Evolutionary conservation across 2,888 invertebrate genomes (phyloP).

Genomic region (Metopia argyrocephala): DNA sequence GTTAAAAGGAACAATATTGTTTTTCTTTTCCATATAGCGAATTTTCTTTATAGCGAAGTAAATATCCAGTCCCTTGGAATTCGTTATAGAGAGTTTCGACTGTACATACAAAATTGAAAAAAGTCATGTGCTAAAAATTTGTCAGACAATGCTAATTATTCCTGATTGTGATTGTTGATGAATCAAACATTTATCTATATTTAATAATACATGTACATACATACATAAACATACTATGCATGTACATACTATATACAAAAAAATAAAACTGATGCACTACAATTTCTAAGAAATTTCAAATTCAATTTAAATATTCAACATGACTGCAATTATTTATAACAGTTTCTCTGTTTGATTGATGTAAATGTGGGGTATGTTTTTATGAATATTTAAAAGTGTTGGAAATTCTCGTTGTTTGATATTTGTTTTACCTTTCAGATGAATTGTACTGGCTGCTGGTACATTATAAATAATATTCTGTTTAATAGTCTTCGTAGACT

Average conservation of each 20-base stretch:
- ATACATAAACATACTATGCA: background rate
- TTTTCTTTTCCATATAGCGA: too few relatives aligned
- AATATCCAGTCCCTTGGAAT: too few relatives aligned
- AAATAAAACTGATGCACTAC: background rate
- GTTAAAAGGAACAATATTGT: too few relatives aligned
- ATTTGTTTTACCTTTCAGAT: background rate
- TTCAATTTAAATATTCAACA: background rate
- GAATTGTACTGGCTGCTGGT: too few relatives aligned
- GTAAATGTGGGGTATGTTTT: background rate
- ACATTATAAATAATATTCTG: background rate
- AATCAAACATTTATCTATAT: background rate
- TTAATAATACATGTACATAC: background rate
- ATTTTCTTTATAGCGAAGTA: too few relatives aligned
- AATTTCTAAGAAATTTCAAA: background rate
- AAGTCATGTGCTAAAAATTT: too few relatives aligned
- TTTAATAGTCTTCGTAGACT: constrained; percentile 20
- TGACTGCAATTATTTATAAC: background rate
- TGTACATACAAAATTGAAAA: too few relatives aligned
- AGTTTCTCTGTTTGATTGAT: background rate
- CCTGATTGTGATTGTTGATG: too few relatives aligned
- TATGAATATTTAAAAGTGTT: background rate
- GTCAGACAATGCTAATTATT: too few relatives aligned
- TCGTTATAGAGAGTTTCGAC: too few relatives aligned
- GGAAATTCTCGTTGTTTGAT: background rate
- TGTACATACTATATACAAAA: too few relatives aligned